phyloP scores from a whole-genome alignment of 2,888 invertebrate genomes.

The Temnothorax rugatulus region DNA sequence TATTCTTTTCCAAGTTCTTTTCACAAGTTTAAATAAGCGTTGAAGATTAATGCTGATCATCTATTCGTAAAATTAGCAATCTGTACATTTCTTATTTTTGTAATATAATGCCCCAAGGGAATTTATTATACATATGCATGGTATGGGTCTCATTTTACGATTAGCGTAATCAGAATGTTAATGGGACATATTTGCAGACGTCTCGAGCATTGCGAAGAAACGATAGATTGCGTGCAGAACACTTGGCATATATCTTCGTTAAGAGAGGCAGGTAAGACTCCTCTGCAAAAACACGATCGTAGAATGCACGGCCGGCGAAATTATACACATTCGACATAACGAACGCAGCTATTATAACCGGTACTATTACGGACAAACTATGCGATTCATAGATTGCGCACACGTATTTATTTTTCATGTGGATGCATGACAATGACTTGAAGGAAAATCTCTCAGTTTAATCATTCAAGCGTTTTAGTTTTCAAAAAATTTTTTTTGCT shows the following conservation, averaged over 20 bases:
- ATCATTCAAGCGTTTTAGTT: not conserved
- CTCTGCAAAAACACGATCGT: slow-evolving; percentile 8
- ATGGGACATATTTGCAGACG: not conserved
- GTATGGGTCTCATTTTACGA: not conserved
- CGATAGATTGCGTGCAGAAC: not conserved
- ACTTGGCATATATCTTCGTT: slow-evolving; percentile 18
- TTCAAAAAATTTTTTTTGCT: not conserved
- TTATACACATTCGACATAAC: slow-evolving; percentile 18
- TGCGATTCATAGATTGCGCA: not conserved
- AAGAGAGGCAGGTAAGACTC: not conserved
- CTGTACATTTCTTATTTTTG: not conserved
- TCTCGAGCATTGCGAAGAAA: slow-evolving; percentile 12
- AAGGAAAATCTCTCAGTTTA: not conserved
- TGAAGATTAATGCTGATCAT: not conserved
- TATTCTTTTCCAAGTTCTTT: not conserved
- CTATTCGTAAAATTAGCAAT: not conserved
- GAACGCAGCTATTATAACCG: not conserved
- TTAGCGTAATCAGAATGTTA: slow-evolving; percentile 26
- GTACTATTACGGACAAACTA: not conserved
- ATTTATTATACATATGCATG: not conserved
- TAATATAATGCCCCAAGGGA: not conserved
- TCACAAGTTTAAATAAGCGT: not conserved
- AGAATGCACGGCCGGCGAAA: slow-evolving; percentile 10
- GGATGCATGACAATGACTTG: not conserved
- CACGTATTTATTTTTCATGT: not conserved